phyloP scores from a whole-genome alignment of 2,888 invertebrate genomes.

The Brachypalpus laphriformis region DNA sequence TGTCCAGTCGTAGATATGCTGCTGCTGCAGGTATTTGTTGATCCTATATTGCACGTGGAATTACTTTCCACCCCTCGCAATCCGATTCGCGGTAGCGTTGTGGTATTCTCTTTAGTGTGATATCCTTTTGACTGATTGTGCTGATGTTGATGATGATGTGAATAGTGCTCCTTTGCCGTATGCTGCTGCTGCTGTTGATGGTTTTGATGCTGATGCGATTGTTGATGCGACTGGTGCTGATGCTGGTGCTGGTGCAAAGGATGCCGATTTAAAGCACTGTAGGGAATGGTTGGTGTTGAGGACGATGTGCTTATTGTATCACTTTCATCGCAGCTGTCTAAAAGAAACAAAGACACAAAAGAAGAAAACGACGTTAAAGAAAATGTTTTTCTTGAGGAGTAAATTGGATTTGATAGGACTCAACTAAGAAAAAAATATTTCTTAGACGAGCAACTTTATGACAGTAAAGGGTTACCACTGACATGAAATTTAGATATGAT shows the following conservation, averaged over 20 bases:
- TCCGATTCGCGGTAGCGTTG: slow-evolving; percentile 65
- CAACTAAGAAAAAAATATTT: too few relatives aligned
- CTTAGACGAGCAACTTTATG: too few relatives aligned
- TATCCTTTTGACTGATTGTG: slow-evolving; percentile 56
- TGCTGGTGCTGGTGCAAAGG: slow-evolving; percentile 74
- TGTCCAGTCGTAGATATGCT: slow-evolving; percentile 59
- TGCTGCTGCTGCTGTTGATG: slow-evolving; percentile 71
- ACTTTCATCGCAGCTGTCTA: slow-evolving; percentile 80
- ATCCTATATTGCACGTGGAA: slow-evolving; percentile 47
- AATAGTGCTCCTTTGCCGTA: slow-evolving; percentile 71
- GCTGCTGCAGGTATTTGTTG: slow-evolving; percentile 56
- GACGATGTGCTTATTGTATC: slow-evolving; percentile 79
- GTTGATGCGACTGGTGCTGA: slow-evolving; percentile 55
- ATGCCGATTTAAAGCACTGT: slow-evolving; percentile 69
- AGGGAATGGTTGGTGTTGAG: slow-evolving; percentile 78
- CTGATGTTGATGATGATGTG: slow-evolving; percentile 56
- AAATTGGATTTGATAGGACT: slow-evolving; percentile 18
- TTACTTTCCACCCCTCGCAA: slow-evolving; percentile 43
- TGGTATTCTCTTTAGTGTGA: slow-evolving; percentile 63
- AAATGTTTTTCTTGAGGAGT: neutral
- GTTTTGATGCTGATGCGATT: slow-evolving; percentile 57
- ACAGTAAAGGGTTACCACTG: too few relatives aligned
- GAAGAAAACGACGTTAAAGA: slow-evolving; percentile 10
- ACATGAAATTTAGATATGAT: too few relatives aligned
- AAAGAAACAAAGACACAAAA: slow-evolving; percentile 63